phyloP scores from a whole-genome alignment of 1,140 invertebrate species.

The Drusus annulatus region DNA sequence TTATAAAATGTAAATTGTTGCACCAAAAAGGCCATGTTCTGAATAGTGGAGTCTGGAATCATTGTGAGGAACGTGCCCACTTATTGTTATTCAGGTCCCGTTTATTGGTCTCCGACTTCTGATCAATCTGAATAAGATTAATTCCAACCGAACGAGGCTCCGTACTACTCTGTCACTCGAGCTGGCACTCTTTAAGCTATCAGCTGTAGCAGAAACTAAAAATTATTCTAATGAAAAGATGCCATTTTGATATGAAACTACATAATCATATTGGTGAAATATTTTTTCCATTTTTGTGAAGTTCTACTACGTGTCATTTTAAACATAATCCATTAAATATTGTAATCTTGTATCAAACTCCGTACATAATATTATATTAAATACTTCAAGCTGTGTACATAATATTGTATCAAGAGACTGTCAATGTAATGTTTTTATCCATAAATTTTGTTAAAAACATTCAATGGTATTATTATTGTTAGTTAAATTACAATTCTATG shows the following conservation, averaged over 20 bases:
- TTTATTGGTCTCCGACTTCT: no score
- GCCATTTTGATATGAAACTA: constrained; percentile 34
- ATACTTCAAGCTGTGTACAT: constrained; percentile 6
- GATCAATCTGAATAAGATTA: no score
- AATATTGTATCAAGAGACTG: constrained; percentile 31
- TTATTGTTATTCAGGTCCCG: no score
- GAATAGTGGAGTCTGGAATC: no score
- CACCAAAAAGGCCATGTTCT: no score
- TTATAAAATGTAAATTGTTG: no score
- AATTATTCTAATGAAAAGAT: not conserved
- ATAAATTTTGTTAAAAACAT: constrained; percentile 17
- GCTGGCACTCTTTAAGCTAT: no score
- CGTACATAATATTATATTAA: constrained; percentile 8
- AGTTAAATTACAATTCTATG: constrained; percentile 21
- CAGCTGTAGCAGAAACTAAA: no score
- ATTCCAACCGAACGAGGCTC: no score
- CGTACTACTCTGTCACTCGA: no score
- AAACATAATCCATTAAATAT: constrained; percentile 12
- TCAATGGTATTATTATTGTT: constrained; percentile 16
- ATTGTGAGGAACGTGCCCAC: no score
- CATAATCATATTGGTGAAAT: not conserved
- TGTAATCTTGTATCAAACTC: not conserved
- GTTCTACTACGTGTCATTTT: constrained; percentile 12
- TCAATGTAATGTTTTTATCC: constrained; percentile 24
- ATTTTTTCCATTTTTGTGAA: constrained; percentile 2